Evolutionary conservation across 1,140 invertebrate species (phyloP).

Genomic region (Drosophila funebris): DNA sequence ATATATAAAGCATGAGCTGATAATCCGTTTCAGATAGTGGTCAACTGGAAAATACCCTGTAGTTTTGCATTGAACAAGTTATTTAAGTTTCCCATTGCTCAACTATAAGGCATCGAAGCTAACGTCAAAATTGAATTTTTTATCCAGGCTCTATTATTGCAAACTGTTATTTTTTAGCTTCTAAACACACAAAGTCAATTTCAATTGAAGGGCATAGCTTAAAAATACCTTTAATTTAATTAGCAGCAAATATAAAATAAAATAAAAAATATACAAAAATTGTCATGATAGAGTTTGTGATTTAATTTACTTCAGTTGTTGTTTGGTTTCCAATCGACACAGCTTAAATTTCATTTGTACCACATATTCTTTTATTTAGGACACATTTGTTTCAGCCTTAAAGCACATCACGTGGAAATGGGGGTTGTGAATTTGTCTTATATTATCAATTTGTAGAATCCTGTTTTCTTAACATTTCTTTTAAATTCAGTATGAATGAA

Average conservation of each 20-base stretch:
- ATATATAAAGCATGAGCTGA: neutral
- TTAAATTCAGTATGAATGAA: conserved; percentile 4
- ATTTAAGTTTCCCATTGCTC: too few relatives aligned
- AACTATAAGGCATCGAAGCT: too few relatives aligned
- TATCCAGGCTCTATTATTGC: too few relatives aligned
- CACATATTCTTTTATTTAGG: neutral
- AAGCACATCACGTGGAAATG: neutral
- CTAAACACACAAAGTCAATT: neutral
- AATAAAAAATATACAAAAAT: neutral
- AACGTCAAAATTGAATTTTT: too few relatives aligned
- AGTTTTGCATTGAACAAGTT: too few relatives aligned
- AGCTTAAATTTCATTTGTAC: conserved; percentile 15
- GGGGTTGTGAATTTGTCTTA: neutral
- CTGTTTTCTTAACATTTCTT: too few relatives aligned
- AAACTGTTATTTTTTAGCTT: too few relatives aligned
- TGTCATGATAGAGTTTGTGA: neutral
- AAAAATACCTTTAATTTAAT: neutral
- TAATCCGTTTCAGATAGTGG: neutral
- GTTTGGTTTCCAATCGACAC: conserved; percentile 4
- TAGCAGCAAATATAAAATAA: neutral
- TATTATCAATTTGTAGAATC: too few relatives aligned
- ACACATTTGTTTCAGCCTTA: conserved; percentile 18
- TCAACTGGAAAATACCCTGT: too few relatives aligned
- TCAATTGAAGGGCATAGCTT: neutral
- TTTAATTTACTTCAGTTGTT: conserved; percentile 25